A percentile compares a stretch with the other conserved stretches of the same genome.
Evolutionary conservation across 2,797 vertebrate genomes (phyloP).

Genomic region (Phataginus tricuspis): DNA sequence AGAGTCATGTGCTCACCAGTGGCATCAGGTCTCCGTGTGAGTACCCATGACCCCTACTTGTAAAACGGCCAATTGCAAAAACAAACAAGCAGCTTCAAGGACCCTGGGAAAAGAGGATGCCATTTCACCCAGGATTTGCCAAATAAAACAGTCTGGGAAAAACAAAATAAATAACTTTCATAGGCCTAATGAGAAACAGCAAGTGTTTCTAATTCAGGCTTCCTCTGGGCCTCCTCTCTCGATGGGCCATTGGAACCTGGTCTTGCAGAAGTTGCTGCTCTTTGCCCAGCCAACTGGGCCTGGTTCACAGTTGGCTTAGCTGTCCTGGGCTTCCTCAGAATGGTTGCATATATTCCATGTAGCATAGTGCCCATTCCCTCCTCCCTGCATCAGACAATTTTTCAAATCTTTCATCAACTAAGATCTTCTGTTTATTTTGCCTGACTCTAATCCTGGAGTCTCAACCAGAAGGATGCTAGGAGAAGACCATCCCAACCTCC

Average conservation of each 20-base stretch:
- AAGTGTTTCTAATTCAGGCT: conserved; percentile 56
- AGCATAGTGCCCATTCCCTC: neutral
- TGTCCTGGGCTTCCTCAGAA: neutral
- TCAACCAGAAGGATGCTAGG: neutral
- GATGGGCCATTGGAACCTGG: neutral
- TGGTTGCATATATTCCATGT: neutral
- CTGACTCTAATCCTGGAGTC: neutral
- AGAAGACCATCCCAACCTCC: neutral
- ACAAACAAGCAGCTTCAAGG: conserved; percentile 54
- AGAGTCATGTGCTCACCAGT: neutral
- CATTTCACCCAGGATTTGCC: conserved; percentile 57
- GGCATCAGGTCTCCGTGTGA: neutral
- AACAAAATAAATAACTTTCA: conserved; percentile 67
- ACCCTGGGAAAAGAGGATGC: conserved; percentile 49
- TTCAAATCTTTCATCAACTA: conserved; percentile 1
- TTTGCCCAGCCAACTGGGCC: neutral
- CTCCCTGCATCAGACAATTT: neutral
- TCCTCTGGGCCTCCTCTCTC: neutral
- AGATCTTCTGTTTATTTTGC: neutral
- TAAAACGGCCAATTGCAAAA: conserved; percentile 70
- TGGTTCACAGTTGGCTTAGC: neutral
- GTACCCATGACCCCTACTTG: conserved; percentile 29
- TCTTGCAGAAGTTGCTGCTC: neutral
- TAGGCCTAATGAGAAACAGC: conserved; percentile 35
- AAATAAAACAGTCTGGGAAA: conserved; percentile 58